phyloP scores from a whole-genome alignment of 2,113 vertebrate genomes.

The Cariama cristata region DNA sequence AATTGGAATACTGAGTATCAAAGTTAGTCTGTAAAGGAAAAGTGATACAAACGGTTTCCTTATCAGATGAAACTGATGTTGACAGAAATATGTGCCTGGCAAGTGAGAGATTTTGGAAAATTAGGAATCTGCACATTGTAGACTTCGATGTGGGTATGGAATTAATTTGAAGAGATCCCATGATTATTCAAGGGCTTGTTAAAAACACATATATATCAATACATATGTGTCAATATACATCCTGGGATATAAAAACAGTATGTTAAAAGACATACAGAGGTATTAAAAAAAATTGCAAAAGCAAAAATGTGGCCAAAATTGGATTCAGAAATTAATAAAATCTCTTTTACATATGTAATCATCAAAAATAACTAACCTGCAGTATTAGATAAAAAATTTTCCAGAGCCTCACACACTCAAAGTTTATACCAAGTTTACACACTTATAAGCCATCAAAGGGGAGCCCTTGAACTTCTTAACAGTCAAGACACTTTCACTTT shows the following conservation, averaged over 20 bases:
- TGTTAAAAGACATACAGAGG: background rate
- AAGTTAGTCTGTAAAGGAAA: background rate
- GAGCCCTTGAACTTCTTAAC: background rate
- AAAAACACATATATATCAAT: background rate
- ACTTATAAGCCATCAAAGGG: background rate
- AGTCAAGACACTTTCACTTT: background rate
- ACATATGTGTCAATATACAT: background rate
- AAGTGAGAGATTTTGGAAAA: background rate
- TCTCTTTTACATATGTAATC: background rate
- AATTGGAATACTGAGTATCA: background rate
- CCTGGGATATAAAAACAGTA: background rate
- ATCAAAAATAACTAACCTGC: background rate
- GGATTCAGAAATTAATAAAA: background rate
- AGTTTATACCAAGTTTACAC: too few relatives aligned
- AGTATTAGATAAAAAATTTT: background rate
- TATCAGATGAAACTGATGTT: background rate
- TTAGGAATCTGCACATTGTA: background rate
- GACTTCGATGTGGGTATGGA: background rate
- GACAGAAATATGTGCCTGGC: background rate
- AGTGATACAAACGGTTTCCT: background rate
- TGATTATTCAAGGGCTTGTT: background rate
- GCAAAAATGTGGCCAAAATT: background rate
- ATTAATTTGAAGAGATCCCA: background rate
- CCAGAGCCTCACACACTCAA: background rate
- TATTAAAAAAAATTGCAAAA: background rate